Percentiles rank a stretch among this genome's conserved stretches.
phyloP scores from a whole-genome alignment of 1,140 invertebrate species.

The Schlechtendalia chinensis region DNA sequence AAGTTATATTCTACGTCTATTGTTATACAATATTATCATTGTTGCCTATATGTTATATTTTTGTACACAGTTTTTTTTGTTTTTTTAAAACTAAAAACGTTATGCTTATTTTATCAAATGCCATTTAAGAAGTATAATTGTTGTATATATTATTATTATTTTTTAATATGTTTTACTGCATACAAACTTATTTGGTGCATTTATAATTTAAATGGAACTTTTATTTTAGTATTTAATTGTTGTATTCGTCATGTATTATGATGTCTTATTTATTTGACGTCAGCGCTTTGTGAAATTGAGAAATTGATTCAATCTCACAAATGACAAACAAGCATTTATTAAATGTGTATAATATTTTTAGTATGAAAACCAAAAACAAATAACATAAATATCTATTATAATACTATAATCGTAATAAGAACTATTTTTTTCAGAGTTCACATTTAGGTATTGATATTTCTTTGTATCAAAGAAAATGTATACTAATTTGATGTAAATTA shows the following conservation, averaged over 20 bases:
- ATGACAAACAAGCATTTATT: too few species aligned
- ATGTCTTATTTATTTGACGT: background rate
- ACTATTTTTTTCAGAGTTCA: background rate
- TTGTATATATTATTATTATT: too few species aligned
- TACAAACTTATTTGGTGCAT: background rate
- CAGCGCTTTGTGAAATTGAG: background rate
- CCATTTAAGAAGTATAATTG: too few species aligned
- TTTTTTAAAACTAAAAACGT: background rate
- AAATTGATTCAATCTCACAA: too few species aligned
- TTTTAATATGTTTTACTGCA: background rate
- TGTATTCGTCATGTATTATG: background rate
- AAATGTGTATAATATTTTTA: background rate
- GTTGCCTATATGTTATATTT: background rate
- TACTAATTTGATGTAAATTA: background rate
- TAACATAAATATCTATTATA: background rate
- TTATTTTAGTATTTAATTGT: constrained; percentile 1
- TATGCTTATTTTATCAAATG: background rate
- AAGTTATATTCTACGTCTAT: background rate
- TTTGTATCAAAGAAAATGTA: constrained; percentile 10
- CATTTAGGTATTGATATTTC: background rate
- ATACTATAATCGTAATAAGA: too few species aligned
- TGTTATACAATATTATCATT: constrained; percentile 23
- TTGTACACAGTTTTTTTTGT: background rate
- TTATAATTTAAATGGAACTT: constrained; percentile 1
- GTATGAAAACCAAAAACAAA: background rate